Percentiles rank a stretch among this genome's conserved stretches.
Evolutionary conservation across 2,888 invertebrate genomes (phyloP).

Genomic region (Cacoxenus indagator): DNA sequence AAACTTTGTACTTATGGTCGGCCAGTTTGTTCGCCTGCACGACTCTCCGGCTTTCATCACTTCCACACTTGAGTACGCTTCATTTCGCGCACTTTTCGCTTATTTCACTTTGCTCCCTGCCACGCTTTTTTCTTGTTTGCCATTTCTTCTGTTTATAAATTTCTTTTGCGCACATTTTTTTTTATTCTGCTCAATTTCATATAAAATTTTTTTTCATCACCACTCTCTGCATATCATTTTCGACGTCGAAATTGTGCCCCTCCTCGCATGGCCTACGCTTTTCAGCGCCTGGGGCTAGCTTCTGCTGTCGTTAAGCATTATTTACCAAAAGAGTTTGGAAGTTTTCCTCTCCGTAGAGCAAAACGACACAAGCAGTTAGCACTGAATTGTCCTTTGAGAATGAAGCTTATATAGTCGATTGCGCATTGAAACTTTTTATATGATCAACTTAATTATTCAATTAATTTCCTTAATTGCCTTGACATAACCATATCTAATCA

Average conservation of each 20-base stretch:
- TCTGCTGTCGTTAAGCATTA: slow-evolving; percentile 1
- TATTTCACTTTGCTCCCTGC: background rate
- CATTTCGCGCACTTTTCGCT: slow-evolving; percentile 45
- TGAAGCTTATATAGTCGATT: background rate
- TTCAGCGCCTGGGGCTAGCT: background rate
- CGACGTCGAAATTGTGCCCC: background rate
- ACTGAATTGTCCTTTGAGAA: background rate
- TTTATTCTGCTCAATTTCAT: slow-evolving; percentile 26
- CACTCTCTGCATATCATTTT: background rate
- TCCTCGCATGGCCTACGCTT: no score
- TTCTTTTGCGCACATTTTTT: slow-evolving; percentile 15
- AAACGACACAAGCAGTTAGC: background rate
- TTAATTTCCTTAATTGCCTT: no score
- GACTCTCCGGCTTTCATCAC: slow-evolving; percentile 25
- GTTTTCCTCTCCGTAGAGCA: background rate
- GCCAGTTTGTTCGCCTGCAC: slow-evolving; percentile 35
- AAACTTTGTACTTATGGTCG: slow-evolving; percentile 59
- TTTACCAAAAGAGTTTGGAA: slow-evolving; percentile 20
- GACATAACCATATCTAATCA: no score
- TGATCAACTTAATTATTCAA: no score
- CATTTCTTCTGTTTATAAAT: slow-evolving; percentile 24
- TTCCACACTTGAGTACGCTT: slow-evolving; percentile 53
- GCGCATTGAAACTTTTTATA: background rate
- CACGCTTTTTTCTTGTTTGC: background rate
- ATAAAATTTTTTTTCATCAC: background rate